A percentile compares a stretch with the other conserved stretches of the same genome.
These are phyloP conservation scores for Lycia hirtaria DNA, from an alignment of 2,888 invertebrate genomes.

Conservation along the genomic window DNA sequence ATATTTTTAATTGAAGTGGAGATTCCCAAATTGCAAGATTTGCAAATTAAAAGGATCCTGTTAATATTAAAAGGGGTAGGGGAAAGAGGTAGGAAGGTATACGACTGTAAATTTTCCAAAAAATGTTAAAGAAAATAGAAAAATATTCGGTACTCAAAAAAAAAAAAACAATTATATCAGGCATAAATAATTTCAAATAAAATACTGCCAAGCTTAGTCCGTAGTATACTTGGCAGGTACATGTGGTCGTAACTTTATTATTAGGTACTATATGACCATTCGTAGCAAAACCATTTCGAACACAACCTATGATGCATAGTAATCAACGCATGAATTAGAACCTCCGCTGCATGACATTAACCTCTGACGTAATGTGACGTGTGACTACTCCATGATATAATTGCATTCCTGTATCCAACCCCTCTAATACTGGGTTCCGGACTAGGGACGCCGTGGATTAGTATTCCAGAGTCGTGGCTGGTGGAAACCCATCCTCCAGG, in stretches of 20 bases:
- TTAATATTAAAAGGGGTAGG: no score
- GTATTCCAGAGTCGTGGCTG: slow-evolving; percentile 11
- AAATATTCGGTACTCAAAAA: no score
- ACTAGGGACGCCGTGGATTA: slow-evolving; percentile 7
- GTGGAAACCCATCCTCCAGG: slow-evolving; percentile 13
- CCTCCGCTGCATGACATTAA: slow-evolving; percentile 11
- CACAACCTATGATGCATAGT: slow-evolving; percentile 7
- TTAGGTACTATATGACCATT: background rate
- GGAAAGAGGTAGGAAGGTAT: no score
- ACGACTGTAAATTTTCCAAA: no score
- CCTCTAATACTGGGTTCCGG: slow-evolving; percentile 4
- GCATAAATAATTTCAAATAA: no score
- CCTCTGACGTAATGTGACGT: slow-evolving; percentile 19
- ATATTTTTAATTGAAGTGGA: no score
- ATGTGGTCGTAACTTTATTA: background rate
- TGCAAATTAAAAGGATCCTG: no score
- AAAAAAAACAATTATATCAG: no score
- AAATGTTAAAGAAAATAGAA: no score
- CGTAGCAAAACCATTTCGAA: background rate
- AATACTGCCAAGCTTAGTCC: no score
- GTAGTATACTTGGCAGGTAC: no score
- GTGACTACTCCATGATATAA: slow-evolving; percentile 20
- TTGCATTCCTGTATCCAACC: slow-evolving; percentile 27
- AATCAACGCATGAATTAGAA: slow-evolving; percentile 13
- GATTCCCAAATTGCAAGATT: no score